phyloP scores from a whole-genome alignment of 1,140 invertebrate genomes.

The Drosophila neocordata region DNA sequence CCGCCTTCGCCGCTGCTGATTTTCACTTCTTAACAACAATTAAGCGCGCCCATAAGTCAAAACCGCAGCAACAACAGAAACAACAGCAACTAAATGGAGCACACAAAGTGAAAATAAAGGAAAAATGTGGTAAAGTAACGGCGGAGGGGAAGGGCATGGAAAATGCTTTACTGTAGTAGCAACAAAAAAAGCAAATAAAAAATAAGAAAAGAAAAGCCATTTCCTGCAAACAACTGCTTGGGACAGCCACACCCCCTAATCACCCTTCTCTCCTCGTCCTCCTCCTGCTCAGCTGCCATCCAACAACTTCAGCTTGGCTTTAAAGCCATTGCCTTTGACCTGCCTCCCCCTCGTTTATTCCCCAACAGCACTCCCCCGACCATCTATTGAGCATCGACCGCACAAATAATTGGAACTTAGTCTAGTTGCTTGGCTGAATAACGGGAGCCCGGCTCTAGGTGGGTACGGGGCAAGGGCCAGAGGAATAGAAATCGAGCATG shows the following conservation, averaged over 20 bases:
- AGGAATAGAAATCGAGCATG: constrained; percentile 2
- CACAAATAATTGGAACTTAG: constrained; percentile 81
- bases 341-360: not conserved
- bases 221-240: constrained; percentile 74
- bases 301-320: constrained; percentile 36
- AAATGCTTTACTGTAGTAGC: constrained; percentile 46
- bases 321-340: constrained; percentile 56
- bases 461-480: constrained; percentile 2
- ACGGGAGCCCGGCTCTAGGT: too few relatives aligned
- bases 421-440: constrained; percentile 42
- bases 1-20: constrained; percentile 54
- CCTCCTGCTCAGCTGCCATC: too few relatives aligned
- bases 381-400: constrained; percentile 59
- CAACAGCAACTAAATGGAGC: constrained; percentile 71
- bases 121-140: constrained; percentile 20
- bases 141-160: not conserved
- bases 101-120: constrained; percentile 58
- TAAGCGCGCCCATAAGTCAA: constrained; percentile 78
- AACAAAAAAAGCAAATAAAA: constrained; percentile 51
- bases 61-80: constrained; percentile 65
- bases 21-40: constrained; percentile 81
- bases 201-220: constrained; percentile 62
- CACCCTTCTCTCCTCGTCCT: not conserved
- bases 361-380: not conserved
- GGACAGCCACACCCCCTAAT: constrained; percentile 48